Evolutionary conservation across 2,888 invertebrate species (phyloP), one percentile per base, ranked within the genome.

Genomic region (Mystacides longicornis): DNA sequence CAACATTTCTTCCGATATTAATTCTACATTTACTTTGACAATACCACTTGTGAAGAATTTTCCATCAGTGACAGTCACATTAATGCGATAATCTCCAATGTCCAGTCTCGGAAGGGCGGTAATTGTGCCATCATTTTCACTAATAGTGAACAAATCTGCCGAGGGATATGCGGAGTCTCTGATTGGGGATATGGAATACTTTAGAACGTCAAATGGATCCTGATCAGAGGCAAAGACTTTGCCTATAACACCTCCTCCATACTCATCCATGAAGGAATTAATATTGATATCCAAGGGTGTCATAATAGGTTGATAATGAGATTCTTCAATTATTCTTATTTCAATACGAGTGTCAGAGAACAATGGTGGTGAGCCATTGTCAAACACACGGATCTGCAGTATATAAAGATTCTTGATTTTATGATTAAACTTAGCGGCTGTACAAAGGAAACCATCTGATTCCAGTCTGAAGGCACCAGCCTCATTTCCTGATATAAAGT

Each of bases 31-130:
- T 1, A 97, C 82, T 67, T 84, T 86, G 1, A 93, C 86, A 33
- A 82, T 76, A 0, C 90, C 84, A 68, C 81, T 85, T 1, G 87
- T 82, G 37, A 82, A 79, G 71, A 88, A 96, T 67, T 95, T 93
- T 4, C 96, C 95, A 73, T 98, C 98, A 23, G 87, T 87, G 1
- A 94, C 97, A 16, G 93, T 91, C 1, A 96, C 86, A 71, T 96
- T 97, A 2, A 97, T 69, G 14, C 83, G 78, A 72, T 96, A 96
- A 58, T 87, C 84, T 7, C 95, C 95, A 7, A 86, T 84, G 69
- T 93, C 93, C 51, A 93, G 77, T 31, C 88, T 83, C 22, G 91
- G 88, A 45, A 89, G 78, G 0, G 94, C 93, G 53, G 84, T 82
- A 52, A 97, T 71, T 19, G 87, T 87, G 2, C 96, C 96, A 67